A percentile compares a stretch with the other conserved stretches of the same genome.
phyloP scores from a whole-genome alignment of 2,113 vertebrate genomes.

The Myotis davidii region DNA sequence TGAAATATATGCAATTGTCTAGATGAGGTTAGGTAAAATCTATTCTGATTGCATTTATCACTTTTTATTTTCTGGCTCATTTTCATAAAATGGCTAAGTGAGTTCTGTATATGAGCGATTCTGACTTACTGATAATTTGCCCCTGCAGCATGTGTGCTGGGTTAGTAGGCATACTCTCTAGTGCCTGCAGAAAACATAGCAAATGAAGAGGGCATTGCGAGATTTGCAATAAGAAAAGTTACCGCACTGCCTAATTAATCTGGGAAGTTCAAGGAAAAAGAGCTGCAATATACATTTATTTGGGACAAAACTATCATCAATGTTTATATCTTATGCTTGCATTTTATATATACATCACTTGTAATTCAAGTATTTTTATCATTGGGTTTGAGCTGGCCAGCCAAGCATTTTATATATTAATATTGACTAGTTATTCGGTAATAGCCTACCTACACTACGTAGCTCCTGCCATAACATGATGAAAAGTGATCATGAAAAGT shows the following conservation, averaged over 20 bases:
- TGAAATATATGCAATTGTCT: not conserved
- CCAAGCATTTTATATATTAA: constrained; percentile 57
- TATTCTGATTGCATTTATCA: not conserved
- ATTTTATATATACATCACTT: not conserved
- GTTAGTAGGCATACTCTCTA: not conserved
- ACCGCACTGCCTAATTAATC: not conserved
- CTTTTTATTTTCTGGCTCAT: constrained; percentile 26
- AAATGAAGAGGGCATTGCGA: not conserved
- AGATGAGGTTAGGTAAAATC: not conserved
- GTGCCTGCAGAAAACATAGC: not conserved
- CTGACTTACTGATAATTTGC: not conserved
- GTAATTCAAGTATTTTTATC: not conserved
- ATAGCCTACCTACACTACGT: not conserved
- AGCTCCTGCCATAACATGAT: not conserved
- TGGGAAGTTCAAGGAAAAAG: not conserved
- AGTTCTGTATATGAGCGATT: not conserved
- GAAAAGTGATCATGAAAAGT: constrained; percentile 60
- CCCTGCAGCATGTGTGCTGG: not conserved
- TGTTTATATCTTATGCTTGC: not conserved
- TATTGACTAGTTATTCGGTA: constrained; percentile 48
- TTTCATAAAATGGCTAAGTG: not conserved
- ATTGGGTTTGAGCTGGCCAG: not conserved
- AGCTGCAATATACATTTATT: not conserved
- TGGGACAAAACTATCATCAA: not conserved
- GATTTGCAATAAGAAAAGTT: not conserved